These are phyloP conservation scores for Gambusia holbrooki DNA, from an alignment of 2,113 vertebrate species.

Conservation along the genomic window DNA sequence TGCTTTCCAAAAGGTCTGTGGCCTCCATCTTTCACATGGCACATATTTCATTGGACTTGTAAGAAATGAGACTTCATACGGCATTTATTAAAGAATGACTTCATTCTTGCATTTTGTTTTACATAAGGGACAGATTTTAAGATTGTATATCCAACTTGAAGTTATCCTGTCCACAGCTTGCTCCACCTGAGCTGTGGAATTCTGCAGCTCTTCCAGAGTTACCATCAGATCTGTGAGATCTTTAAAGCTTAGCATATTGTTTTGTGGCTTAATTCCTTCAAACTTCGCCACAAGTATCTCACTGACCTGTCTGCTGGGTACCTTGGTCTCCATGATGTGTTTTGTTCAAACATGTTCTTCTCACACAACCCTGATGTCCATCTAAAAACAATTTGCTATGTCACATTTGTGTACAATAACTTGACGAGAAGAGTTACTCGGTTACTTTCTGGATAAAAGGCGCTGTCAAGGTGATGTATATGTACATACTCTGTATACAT, in stretches of 20 bases:
- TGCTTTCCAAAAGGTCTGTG: too few relatives aligned
- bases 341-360: background rate
- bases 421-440: background rate
- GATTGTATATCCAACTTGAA: background rate
- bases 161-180: background rate
- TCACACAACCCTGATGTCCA: background rate
- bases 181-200: background rate
- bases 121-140: background rate
- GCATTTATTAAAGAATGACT: background rate
- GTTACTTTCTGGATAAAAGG: conserved; percentile 20
- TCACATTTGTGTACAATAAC: background rate
- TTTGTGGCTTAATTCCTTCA: too few relatives aligned
- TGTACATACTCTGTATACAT: background rate
- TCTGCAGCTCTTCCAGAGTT: background rate
- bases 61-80: background rate
- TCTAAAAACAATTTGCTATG: background rate
- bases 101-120: background rate
- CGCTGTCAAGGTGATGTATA: conserved; percentile 39
- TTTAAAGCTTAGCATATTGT: too few relatives aligned
- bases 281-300: too few relatives aligned
- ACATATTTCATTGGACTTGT: background rate
- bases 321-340: too few relatives aligned
- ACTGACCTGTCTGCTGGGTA: too few relatives aligned
- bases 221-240: too few relatives aligned
- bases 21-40: background rate